These are phyloP conservation scores for Pelvicachromis taeniatus DNA, from an alignment of 2,113 vertebrate genomes.

Conservation along the genomic window DNA sequence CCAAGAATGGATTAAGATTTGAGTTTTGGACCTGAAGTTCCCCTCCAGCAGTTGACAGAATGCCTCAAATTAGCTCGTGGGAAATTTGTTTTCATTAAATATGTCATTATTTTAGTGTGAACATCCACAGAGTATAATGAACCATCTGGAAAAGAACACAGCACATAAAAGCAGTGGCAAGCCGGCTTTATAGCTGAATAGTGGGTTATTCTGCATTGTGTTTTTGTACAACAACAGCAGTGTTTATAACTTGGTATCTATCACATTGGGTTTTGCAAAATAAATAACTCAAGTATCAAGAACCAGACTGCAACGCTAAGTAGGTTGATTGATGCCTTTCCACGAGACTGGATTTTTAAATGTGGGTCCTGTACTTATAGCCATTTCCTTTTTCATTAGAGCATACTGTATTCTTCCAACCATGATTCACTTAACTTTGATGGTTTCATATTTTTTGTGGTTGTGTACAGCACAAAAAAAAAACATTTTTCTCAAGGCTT, in stretches of 20 bases:
- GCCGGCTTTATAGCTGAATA: background rate
- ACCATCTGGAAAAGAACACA: background rate
- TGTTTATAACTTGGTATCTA: conserved; percentile 13
- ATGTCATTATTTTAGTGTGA: conserved; percentile 21
- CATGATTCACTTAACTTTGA: background rate
- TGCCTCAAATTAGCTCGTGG: background rate
- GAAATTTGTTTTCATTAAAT: conserved; percentile 30
- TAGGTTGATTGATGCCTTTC: background rate
- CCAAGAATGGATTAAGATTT: background rate
- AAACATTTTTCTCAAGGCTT: background rate
- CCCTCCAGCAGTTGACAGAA: background rate
- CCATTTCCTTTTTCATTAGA: background rate
- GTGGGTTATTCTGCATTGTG: background rate
- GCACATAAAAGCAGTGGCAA: conserved; percentile 28
- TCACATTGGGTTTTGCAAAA: background rate
- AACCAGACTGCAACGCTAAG: background rate
- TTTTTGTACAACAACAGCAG: background rate
- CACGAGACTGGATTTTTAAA: background rate
- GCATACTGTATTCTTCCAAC: background rate
- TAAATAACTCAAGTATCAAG: background rate
- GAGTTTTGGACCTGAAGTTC: background rate
- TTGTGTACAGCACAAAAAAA: background rate
- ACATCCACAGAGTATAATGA: conserved; percentile 18
- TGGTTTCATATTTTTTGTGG: background rate
- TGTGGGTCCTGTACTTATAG: background rate